phyloP scores from a whole-genome alignment of 2,113 vertebrate genomes.

The Stomatorhinus ivindoensis region DNA sequence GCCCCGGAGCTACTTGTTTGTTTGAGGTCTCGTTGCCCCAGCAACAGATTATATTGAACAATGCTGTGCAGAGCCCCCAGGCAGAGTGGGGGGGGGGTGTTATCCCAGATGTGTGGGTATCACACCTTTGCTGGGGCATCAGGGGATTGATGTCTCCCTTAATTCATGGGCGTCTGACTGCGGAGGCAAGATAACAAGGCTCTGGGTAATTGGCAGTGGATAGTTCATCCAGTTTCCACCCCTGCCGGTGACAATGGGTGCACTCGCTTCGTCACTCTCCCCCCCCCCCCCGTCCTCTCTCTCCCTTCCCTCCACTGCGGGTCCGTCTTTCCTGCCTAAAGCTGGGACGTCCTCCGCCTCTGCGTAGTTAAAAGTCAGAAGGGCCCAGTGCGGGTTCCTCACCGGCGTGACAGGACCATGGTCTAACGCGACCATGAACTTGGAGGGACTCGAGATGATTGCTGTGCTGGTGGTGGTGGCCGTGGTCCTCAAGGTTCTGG shows the following conservation, averaged over 20 bases:
- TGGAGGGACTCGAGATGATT: constrained; percentile 98
- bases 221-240: constrained; percentile 42
- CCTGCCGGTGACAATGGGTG: constrained; percentile 41
- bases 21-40: constrained; percentile 55
- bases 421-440: constrained; percentile 82
- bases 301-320: constrained; percentile 28
- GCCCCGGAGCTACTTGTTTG: constrained; percentile 28
- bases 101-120: constrained; percentile 32
- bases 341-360: constrained; percentile 46
- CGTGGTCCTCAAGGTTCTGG: constrained; percentile 91
- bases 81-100: constrained; percentile 9
- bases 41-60: constrained; percentile 53
- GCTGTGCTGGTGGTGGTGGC: constrained; percentile 89
- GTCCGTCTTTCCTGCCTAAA: constrained; percentile 45
- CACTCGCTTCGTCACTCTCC: neutral
- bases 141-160: constrained; percentile 30
- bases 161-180: constrained; percentile 34
- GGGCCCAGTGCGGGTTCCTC: constrained; percentile 31
- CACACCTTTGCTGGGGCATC: constrained; percentile 29
- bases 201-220: constrained; percentile 40
- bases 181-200: constrained; percentile 41
- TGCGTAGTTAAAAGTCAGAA: constrained; percentile 62
- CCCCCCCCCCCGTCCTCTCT: constrained; percentile 12
- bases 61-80: constrained; percentile 24
- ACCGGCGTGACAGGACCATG: constrained; percentile 66